Evolutionary conservation across 92 coral and sea anemone genomes (phyloP), one percentile per base, ranked within the genome.

Genomic region (Phenganax subtilis): DNA sequence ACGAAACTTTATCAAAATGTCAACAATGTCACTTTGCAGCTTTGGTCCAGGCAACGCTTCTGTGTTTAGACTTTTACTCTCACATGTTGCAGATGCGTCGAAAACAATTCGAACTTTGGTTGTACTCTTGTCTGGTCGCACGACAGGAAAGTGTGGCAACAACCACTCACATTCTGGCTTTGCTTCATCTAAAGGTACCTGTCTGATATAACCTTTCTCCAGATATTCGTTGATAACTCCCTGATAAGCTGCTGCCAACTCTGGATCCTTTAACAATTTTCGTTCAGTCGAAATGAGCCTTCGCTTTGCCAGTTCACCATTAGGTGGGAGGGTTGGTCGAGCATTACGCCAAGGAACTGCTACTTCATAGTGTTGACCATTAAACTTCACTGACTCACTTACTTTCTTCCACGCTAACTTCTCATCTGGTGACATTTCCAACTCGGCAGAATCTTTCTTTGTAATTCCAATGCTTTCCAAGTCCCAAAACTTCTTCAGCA

Each of bases 311-410:
- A 83, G 10, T 61, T 56, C 27, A 56, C 80, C 67, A 69, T 84
- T 87, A 76, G 72, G 61, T 75, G 85, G 85, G 30, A 88, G 83
- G 12, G 69, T 70, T 15, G 91, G 91, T 60, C 86, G 85, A 60
- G 75, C 86, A n/a, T 82, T 47, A 51, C 75, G 71, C 90, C 90
- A 81, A 64, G 90, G 90, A 51, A 85, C 90, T 37, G 88, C 83
- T 51, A 84, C 85, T 83, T 82, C 80, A 51, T 87, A 82, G 28
- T 66, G 72, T 12, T 71, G 79, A 1, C 86, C 84, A 25, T 85
- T 76, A 56, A 84, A 87, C 64, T 63, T 80, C 54, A 84, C 58
- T 47, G 84, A 86, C 37, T 86, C 76, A 52, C 69, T 83, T 28
- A 77, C 87, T 61, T 87, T 87, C 16, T 70, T 67, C 87, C 85